These are phyloP conservation scores for Formica selysi DNA, from an alignment of 1,140 invertebrate species.

Conservation along the genomic window DNA sequence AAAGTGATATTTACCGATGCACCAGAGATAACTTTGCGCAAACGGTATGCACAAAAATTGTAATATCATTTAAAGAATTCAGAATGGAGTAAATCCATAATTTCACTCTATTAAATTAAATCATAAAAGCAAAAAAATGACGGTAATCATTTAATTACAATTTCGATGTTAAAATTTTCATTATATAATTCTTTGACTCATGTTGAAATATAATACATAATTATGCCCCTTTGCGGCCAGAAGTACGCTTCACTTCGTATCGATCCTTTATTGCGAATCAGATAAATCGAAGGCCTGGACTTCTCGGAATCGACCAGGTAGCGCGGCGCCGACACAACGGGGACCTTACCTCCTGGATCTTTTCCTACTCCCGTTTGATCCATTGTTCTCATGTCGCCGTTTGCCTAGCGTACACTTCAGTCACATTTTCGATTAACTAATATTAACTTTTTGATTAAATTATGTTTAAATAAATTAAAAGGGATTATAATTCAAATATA, in stretches of 20 bases:
- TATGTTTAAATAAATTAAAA: not conserved
- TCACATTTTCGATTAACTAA: not conserved
- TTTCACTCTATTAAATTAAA: not conserved
- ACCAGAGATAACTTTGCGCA: not conserved
- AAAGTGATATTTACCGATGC: not conserved
- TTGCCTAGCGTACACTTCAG: not conserved
- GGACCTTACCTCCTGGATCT: slow-evolving; percentile 6
- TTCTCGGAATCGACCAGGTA: slow-evolving; percentile 81
- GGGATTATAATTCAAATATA: not conserved
- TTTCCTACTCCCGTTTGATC: slow-evolving; percentile 39
- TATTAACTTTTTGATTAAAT: not conserved
- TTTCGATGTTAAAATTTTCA: not conserved
- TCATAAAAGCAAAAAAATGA: not conserved
- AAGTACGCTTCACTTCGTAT: slow-evolving; percentile 63
- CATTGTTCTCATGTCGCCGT: slow-evolving; percentile 34
- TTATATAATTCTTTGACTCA: slow-evolving; percentile 3
- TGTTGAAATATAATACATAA: slow-evolving; percentile 15
- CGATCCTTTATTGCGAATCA: slow-evolving; percentile 80
- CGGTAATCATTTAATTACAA: not conserved
- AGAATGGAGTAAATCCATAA: not conserved
- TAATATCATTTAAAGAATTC: not conserved
- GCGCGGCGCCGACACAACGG: slow-evolving; percentile 66
- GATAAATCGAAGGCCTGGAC: slow-evolving; percentile 79
- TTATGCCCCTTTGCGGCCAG: slow-evolving; percentile 52
- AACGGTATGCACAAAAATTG: too few species aligned